Conservation (phyloP, 2,797 vertebrate species). For the Labeo calbasu region DNA sequence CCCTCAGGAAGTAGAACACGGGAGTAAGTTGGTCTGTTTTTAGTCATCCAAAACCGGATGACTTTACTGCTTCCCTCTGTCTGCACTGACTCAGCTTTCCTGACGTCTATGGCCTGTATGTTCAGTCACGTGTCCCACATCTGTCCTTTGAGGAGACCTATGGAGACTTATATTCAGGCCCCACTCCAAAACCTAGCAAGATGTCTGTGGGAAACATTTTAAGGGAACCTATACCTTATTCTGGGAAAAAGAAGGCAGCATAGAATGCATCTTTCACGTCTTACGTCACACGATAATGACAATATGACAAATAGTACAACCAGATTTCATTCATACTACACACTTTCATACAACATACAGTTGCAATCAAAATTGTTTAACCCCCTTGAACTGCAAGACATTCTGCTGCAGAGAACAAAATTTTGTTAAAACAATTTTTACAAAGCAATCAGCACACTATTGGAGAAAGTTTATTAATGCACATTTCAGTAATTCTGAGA, state of each 20-base stretch:
- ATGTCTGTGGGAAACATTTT: background rate
- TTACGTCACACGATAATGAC: background rate
- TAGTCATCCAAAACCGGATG: conserved; percentile 51
- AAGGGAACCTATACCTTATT: background rate
- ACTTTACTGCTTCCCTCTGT: conserved; percentile 50
- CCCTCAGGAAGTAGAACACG: conserved; percentile 20
- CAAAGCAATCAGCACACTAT: too few relatives aligned
- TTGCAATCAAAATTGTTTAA: too few relatives aligned
- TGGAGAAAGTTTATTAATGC: too few relatives aligned
- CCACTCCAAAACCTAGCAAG: background rate
- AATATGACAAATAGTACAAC: background rate
- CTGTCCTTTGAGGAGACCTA: background rate
- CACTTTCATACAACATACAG: too few relatives aligned
- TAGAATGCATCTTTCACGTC: too few relatives aligned
- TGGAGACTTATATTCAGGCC: background rate
- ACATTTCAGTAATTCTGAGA: too few relatives aligned
- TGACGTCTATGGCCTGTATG: conserved; percentile 24
- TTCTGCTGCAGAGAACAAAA: too few relatives aligned
- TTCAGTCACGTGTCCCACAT: conserved; percentile 12
- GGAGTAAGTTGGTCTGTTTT: conserved; percentile 54
- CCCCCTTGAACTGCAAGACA: too few relatives aligned
- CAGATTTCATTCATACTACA: background rate
- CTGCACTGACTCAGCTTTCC: conserved; percentile 58
- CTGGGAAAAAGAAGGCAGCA: background rate
- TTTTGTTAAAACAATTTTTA: too few relatives aligned